Base-by-base conservation (phyloP, 2,888 invertebrate genomes). In the Salticus scenicus region DNA sequence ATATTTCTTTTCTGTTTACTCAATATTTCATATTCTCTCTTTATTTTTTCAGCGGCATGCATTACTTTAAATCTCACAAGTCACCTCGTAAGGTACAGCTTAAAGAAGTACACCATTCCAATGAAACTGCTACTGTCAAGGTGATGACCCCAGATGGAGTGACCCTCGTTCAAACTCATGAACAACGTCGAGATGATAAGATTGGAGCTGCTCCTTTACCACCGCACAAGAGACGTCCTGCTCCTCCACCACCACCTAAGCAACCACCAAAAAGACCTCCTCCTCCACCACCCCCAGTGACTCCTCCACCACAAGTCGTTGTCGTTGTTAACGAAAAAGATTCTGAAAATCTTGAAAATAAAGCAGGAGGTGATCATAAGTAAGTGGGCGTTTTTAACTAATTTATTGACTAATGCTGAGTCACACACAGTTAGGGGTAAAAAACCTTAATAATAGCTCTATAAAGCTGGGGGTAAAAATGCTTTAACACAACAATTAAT, bases 31-130 rank as follows among this genome's bases (percentile, higher is more conserved):
- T 7, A 37, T 37, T 37, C 14, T 28, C 64, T 12, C 64, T 63
- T 66, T 87, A 0, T 76, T 10, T 24, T 80, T 73, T 42, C 27
- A 87, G 87, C 78, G 81, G 73, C 69, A 84, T 76, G 72, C 84
- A 76, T 63, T 84, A 84, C 37, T 74, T 87, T 67, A 84, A 83
- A 37, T 47, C 79, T 8, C 79, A 87, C 67, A 87, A 83, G 63
- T 81, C 85, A 28, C 77, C 87, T 24, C 85, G 87, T 5, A 87
- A 87, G 67, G 85, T 80, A 1, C 87, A 87, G 33, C 47, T 87
- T 24, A 85, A 87, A 33, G 87, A 87, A 66, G 85, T 87, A 27
- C 87, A 81, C 66, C 87, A 87, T 47, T 77, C 87, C 41, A 85
- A 87, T 77, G 87, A 87, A 41, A 81, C 87, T 31, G 76, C 85